These are phyloP conservation scores for Stenolophus ochropezus DNA, from an alignment of 2,888 invertebrate genomes.

Conservation along the genomic window DNA sequence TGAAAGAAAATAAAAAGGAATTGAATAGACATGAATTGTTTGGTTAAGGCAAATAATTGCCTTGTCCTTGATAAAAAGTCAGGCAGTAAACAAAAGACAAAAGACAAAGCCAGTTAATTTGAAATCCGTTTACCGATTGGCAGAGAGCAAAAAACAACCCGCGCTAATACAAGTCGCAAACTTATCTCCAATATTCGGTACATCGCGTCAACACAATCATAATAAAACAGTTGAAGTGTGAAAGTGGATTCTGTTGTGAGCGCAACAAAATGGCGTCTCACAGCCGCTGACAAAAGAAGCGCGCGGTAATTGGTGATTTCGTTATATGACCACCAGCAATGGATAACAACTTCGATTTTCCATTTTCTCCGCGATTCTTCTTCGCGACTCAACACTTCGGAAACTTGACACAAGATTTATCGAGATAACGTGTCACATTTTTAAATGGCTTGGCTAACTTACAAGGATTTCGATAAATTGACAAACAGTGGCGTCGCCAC, in stretches of 20 bases:
- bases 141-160: background rate
- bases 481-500: too few species aligned
- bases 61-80: background rate
- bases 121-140: background rate
- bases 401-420: slow-evolving; percentile 50
- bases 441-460: slow-evolving; percentile 41
- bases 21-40: background rate
- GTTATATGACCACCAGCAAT: slow-evolving; percentile 38
- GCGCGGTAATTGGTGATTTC: slow-evolving; percentile 61
- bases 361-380: slow-evolving; percentile 50
- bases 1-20: background rate
- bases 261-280: slow-evolving; percentile 68
- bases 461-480: background rate
- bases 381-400: background rate
- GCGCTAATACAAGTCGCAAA: slow-evolving; percentile 34
- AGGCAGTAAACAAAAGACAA: background rate
- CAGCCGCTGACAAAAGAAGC: slow-evolving; percentile 68
- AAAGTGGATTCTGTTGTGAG: slow-evolving; percentile 73
- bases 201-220: slow-evolving; percentile 69
- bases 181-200: slow-evolving; percentile 65
- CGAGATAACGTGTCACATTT: slow-evolving; percentile 52
- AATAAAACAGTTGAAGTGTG: slow-evolving; percentile 72
- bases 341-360: slow-evolving; percentile 35
- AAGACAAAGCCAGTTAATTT: background rate
- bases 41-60: background rate